These are phyloP conservation scores for Plodia interpunctella DNA, from an alignment of 1,140 invertebrate genomes.

Conservation along the genomic window DNA sequence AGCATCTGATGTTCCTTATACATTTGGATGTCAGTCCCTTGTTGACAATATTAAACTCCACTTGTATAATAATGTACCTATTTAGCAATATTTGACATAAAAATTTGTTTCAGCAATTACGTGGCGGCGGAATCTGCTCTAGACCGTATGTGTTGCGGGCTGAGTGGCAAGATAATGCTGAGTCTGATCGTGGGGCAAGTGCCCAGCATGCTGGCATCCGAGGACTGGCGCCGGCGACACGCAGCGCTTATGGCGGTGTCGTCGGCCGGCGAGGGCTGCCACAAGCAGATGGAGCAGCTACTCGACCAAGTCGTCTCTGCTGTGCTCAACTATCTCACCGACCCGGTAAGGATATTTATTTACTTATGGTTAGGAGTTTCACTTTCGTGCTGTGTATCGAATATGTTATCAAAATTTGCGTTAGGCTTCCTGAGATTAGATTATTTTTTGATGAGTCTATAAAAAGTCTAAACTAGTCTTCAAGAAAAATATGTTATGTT, in stretches of 20 bases:
- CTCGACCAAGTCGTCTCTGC: constrained; percentile 93
- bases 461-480: no score
- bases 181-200: constrained; percentile 91
- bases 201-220: constrained; percentile 90
- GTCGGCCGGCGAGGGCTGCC: constrained; percentile 98
- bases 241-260: constrained; percentile 99
- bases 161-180: constrained; percentile 97
- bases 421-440: not conserved
- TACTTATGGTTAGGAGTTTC: no score
- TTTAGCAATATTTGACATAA: not conserved
- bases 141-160: constrained; percentile 95
- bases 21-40: constrained; percentile 63
- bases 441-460: no score
- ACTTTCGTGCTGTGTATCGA: constrained; percentile 7
- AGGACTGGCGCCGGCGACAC: constrained; percentile 92
- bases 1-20: constrained; percentile 50
- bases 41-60: constrained; percentile 35
- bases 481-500: no score
- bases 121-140: constrained; percentile 97
- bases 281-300: constrained; percentile 97
- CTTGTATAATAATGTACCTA: no score
- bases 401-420: no score
- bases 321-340: constrained; percentile 91
- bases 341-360: constrained; percentile 81
- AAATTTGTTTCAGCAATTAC: constrained; percentile 86